These are phyloP conservation scores for Archocentrus centrarchus DNA, from an alignment of 2,113 vertebrate species.

Conservation along the genomic window DNA sequence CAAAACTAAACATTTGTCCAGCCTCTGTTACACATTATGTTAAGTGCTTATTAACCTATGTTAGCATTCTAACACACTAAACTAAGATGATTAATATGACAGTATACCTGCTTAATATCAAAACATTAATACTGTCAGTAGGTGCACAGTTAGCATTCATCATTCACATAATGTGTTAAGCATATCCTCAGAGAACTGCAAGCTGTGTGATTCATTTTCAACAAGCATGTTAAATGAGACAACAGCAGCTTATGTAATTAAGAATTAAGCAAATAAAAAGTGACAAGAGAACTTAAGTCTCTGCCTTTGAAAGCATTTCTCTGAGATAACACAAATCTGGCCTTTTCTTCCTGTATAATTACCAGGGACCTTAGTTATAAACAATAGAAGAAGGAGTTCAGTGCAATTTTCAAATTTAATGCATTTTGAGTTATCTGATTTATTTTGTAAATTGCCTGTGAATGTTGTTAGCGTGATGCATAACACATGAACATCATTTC, in stretches of 20 bases:
- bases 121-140: not conserved
- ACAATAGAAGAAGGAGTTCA: conserved; percentile 9
- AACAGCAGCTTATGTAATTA: not conserved
- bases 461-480: conserved; percentile 40
- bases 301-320: conserved; percentile 5
- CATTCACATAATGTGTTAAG: not conserved
- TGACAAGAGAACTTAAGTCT: not conserved
- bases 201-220: not conserved
- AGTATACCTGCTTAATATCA: not conserved
- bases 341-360: conserved; percentile 29
- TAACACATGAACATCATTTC: conserved; percentile 30
- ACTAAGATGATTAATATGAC: not conserved
- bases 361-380: conserved; percentile 1
- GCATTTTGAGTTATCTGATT: conserved; percentile 39
- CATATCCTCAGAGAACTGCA: not conserved
- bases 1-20: not conserved
- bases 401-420: conserved; percentile 35
- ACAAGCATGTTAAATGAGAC: not conserved
- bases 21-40: not conserved
- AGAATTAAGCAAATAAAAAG: not conserved
- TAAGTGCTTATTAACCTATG: too few species aligned
- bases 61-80: not conserved
- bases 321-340: not conserved
- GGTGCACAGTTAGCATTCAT: not conserved
- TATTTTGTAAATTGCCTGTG: conserved; percentile 51